phyloP scores from a whole-genome alignment of 1,140 invertebrate species.

The Aphidius ervi region DNA sequence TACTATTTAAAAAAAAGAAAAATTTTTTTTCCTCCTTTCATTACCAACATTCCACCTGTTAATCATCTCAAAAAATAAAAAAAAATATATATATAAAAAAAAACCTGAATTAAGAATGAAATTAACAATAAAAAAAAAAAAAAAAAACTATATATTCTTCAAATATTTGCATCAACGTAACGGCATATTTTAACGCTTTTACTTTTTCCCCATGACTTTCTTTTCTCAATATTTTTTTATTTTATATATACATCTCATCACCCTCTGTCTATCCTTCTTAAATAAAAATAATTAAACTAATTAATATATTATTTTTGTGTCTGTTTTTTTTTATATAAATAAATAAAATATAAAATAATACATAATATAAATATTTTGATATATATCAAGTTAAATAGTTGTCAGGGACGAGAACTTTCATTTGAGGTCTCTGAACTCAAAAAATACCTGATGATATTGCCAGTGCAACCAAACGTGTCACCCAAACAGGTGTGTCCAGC shows the following conservation, averaged over 20 bases:
- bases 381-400: too few relatives aligned
- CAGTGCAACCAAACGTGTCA: neutral
- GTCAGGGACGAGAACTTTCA: constrained; percentile 33
- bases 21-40: neutral
- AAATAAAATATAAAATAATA: too few relatives aligned
- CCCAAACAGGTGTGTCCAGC: constrained; percentile 18
- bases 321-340: too few relatives aligned
- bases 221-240: constrained; percentile 2
- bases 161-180: constrained; percentile 11
- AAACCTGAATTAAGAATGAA: neutral
- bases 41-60: neutral
- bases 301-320: too few relatives aligned
- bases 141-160: neutral
- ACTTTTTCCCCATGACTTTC: constrained; percentile 12
- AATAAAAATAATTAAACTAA: too few relatives aligned
- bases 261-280: neutral
- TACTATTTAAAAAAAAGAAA: neutral
- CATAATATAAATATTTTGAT: constrained; percentile 12
- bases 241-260: neutral
- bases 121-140: neutral
- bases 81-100: too few relatives aligned
- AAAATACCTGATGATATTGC: neutral
- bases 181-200: constrained; percentile 3
- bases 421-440: constrained; percentile 40
- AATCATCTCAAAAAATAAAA: too few relatives aligned